Conservation (phyloP, 2,113 vertebrate genomes). For the Recurvirostra avosetta region DNA sequence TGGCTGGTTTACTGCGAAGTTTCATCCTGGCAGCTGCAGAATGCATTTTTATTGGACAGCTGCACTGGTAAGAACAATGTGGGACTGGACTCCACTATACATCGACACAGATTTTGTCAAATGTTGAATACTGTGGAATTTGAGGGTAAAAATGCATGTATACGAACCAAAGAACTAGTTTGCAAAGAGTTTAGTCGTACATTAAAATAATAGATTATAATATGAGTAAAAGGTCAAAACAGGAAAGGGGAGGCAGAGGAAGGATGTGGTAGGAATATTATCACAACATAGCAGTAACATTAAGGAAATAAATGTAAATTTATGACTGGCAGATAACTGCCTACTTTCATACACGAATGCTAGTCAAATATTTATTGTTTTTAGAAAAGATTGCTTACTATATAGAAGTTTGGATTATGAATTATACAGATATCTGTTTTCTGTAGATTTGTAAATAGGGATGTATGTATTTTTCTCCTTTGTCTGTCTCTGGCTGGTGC, state of each 20-base stretch:
- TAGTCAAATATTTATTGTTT: neutral
- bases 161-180: neutral
- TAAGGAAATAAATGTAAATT: neutral
- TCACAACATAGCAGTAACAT: neutral
- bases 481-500: neutral
- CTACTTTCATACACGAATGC: neutral
- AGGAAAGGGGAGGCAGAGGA: neutral
- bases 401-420: neutral
- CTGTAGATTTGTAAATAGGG: neutral
- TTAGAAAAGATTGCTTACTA: neutral
- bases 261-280: neutral
- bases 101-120: neutral
- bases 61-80: neutral
- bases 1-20: neutral
- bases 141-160: neutral
- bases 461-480: neutral
- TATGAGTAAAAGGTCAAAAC: neutral
- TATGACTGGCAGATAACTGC: neutral
- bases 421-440: neutral
- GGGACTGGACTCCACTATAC: neutral
- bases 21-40: neutral
- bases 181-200: neutral
- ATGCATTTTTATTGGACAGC: neutral
- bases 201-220: neutral
- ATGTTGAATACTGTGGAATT: neutral